Conservation (phyloP, 2,797 vertebrate genomes). For the Denticeps clupeoides region DNA sequence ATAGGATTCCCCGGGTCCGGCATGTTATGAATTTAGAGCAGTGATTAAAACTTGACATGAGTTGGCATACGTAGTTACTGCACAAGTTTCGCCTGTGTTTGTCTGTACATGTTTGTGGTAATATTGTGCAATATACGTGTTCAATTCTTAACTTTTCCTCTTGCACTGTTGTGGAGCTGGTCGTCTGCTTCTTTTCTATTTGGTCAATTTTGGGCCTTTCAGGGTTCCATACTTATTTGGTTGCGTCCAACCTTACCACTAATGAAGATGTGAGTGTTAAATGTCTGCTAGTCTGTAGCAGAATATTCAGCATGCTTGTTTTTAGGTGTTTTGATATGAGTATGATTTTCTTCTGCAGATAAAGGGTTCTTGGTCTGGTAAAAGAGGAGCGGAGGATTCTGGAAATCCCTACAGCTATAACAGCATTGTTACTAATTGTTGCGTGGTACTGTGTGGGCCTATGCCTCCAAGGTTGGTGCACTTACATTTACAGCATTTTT, state of each 20-base stretch:
- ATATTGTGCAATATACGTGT: not conserved
- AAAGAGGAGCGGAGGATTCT: constrained; percentile 72
- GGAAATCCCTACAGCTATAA: constrained; percentile 91
- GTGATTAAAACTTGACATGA: too few relatives aligned
- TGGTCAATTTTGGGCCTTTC: constrained; percentile 97
- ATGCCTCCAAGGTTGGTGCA: constrained; percentile 82
- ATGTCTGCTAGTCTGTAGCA: not conserved
- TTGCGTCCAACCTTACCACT: constrained; percentile 92
- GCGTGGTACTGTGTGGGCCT: constrained; percentile 81
- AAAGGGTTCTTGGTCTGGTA: constrained; percentile 91
- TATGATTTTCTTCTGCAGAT: constrained; percentile 56
- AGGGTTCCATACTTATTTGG: constrained; percentile 96
- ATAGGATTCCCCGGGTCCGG: too few relatives aligned
- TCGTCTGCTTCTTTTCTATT: constrained; percentile 94
- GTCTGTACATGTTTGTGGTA: not conserved
- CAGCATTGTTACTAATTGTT: constrained; percentile 85
- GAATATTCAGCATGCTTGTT: not conserved
- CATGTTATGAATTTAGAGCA: too few relatives aligned
- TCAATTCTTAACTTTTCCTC: constrained; percentile 61
- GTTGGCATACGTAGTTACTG: too few relatives aligned
- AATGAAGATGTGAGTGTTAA: constrained; percentile 86
- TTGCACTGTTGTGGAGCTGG: constrained; percentile 80
- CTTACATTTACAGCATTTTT: not conserved
- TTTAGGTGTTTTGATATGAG: not conserved
- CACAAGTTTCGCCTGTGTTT: too few relatives aligned